Evolutionary conservation across 2,113 vertebrate species (phyloP), one percentile per base, ranked within the genome.

Genomic region (Marmota flaviventris): DNA sequence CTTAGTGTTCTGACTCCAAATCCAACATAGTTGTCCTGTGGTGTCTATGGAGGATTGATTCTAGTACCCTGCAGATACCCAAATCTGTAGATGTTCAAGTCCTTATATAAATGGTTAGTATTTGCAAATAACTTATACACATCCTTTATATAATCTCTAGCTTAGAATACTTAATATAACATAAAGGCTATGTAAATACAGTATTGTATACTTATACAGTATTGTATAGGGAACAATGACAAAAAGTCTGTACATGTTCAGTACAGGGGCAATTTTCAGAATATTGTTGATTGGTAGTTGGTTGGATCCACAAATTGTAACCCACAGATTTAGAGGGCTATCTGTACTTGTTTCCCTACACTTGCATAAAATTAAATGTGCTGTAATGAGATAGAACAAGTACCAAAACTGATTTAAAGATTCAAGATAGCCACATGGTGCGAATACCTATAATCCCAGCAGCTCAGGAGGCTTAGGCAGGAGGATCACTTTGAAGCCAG

Each of bases 311-410:
- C 12, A 1, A 34, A 53, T 77, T 67, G 70, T 73, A 45, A 58
- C 29, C 37, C 22, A 72, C 37, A 69, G 83, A 39, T 48, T 77
- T 29, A 14, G 48, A 69, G 32, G 32, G 10, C 22, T 53, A 45
- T 34, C 5, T 70, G 73, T 22, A 89, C 16, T n/a, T 70, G 25
- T 72, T 89, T 78, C 72, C 42, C 58, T 73, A 58, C 67, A 85
- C 70, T 72, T 85, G 84, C 12, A 91, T 48, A 93, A 96, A 97
- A 67, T 22, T 53, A 94, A 45, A 79, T 0, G 18, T 48, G 24
- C 4, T 73, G 14, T 37, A 92, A 69, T 84, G 4, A 45, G 14
- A 18, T 45, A 89, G 65, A 77, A 61, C 51, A 95, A 96, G 70
- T 48, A 96, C 51, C 42, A 94, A 81, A 34, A 42, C 0, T 7